Evolutionary conservation across 2,113 vertebrate species (phyloP).

Genomic region (Trogon melanurus): DNA sequence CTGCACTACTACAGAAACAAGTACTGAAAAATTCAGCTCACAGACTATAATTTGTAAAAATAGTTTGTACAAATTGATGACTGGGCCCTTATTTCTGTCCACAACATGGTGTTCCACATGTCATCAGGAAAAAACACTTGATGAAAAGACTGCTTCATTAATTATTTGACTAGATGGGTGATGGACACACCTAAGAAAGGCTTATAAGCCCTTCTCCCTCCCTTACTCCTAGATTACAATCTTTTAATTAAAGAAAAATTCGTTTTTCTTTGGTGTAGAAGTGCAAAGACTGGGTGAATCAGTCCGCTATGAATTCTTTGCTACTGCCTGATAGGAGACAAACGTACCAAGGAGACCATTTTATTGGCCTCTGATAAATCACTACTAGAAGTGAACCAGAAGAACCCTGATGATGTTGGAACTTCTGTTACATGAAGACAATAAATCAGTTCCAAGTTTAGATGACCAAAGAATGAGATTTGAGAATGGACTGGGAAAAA

Average conservation of each 20-base stretch:
- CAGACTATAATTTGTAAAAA: background rate
- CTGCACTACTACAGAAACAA: background rate
- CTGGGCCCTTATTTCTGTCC: background rate
- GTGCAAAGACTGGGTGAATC: background rate
- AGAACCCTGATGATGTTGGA: background rate
- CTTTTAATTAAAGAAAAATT: background rate
- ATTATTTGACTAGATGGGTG: background rate
- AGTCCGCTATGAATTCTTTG: background rate
- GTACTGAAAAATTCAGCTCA: background rate
- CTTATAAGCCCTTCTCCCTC: background rate
- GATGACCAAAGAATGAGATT: background rate
- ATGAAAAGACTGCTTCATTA: background rate
- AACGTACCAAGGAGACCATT: background rate
- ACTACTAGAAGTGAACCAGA: background rate
- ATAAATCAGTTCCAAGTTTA: background rate
- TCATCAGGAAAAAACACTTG: background rate
- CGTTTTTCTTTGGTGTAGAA: background rate
- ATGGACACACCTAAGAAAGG: background rate
- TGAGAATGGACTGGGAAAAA: background rate
- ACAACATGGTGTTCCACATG: background rate
- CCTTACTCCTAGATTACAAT: background rate
- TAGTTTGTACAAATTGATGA: background rate
- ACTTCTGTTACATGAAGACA: background rate
- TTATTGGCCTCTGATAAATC: background rate
- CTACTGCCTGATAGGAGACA: background rate